Base-by-base conservation (phyloP, 2,113 vertebrate genomes). In the Morone chrysops region DNA sequence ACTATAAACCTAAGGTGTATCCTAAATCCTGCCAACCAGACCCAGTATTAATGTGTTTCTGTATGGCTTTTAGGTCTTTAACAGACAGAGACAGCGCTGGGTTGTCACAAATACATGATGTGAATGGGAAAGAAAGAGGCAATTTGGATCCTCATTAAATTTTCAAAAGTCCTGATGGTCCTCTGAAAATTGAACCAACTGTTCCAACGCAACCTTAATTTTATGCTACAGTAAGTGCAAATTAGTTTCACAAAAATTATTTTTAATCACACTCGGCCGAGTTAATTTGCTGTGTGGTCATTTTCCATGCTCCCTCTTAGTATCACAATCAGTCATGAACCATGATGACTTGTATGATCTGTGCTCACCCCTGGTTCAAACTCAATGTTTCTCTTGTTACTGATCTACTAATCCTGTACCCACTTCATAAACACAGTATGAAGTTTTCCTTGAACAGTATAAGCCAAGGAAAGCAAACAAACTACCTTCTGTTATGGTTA, bases 151-250 rank as follows among this genome's bases (percentile, higher is more conserved):
- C 92, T 94, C 93, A 95, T 94, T 93, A 94, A 92, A 92, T 92
- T 94, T 94, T 91, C 88, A 93, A 92, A 91, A 92, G 91, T 93
- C 92, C 90, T 94, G 91, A 94, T 91, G 92, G 92, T 92, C 93
- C 91, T 91, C 71, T 89, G 89, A 92, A 95, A 93, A 93, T 91
- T 90, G 86, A 91, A 93, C 93, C 89, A 92, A 95, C 90, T 92
- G 92, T 91, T 95, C 92, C 89, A 93, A 89, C 76, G 87, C 91
- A 93, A 89, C 92, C 91, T 90, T 91, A 85, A 95, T 95, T 95
- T 94, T 94, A 94, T 94, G 94, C 92, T 93, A 94, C 93, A 95
- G 93, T 94, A 94, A 94, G 93, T 93, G 92, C 94, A 95, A 95
- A 95, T 95, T 94, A 95, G 92, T 92, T 95, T 94, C 90, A 92